Base-by-base conservation (phyloP, 1,140 invertebrate species). In the Hetaerina americana region DNA sequence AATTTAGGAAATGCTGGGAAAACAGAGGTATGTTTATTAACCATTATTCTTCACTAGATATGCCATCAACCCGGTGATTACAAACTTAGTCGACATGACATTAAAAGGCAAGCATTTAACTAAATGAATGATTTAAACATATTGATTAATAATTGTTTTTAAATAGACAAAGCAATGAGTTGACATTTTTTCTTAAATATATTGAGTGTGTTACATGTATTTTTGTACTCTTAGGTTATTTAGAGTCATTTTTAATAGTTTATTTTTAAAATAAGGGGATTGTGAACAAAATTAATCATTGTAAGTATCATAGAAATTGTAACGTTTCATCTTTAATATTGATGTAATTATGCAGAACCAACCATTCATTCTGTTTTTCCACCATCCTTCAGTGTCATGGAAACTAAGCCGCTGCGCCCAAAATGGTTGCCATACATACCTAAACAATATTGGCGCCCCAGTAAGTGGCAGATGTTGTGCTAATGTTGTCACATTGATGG, bases 371-470 rank as follows among this genome's bases (percentile, higher is more conserved):
- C 68, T 69, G 68, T 69, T 69, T 69, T 69, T 28, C 68, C 68
- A 69, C 68, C 68, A 69, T 69, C 68, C 68, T 69, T 69, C 68
- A 69, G 68, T 69, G 68, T 69, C 68, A 69, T 69, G 68, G 68
- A 69, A 27, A 69, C 68, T 26, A 69, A 69, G 26, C 68, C 28
- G 68, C 68, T 28, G 68, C 26, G 68, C 68, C 68, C 68, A 69
- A 69, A 26, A 69, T 69, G 68, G 68, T 69, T 69, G 68, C 68
- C 68, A 69, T 27, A 69, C 26, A 69, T 69, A 69, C 68, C 18
- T 69, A 69, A 69, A 27, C 68, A 69, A 69, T 69, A 27, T 27
- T 28, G 68, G 68, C 68, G 28, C 68, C 68, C 68, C 68, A 69
- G 68, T 69, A 69, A 69, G 68, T 69, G 68, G 68, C 68, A 69